A percentile compares a stretch with the other conserved stretches of the same genome.
phyloP scores from a whole-genome alignment of 1,140 invertebrate genomes.

The Lucilia sericata region DNA sequence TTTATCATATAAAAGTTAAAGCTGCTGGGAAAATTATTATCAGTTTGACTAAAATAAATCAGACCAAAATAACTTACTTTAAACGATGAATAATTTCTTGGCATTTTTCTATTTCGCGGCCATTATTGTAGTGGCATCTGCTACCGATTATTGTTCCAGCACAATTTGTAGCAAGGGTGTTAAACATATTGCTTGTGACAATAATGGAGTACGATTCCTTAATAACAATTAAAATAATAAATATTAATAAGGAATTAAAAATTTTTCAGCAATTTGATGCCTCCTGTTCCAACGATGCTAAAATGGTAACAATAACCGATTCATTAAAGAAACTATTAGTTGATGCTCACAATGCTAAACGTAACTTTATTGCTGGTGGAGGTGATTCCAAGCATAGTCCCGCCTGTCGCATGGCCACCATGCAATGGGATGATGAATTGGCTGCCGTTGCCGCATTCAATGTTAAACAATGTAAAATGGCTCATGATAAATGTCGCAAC shows the following conservation, averaged over 20 bases:
- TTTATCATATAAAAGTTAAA: neutral
- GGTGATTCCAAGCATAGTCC: conserved; percentile 48
- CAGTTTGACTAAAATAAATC: neutral
- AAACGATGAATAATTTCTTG: neutral
- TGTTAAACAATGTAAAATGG: conserved; percentile 57
- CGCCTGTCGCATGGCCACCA: conserved; percentile 63
- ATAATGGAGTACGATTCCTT: conserved; percentile 13
- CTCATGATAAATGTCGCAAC: conserved; percentile 60
- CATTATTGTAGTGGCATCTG: neutral
- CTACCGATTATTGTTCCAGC: conserved; percentile 34
- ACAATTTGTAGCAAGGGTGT: neutral
- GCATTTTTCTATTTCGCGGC: neutral
- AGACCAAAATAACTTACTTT: neutral
- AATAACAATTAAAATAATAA: neutral
- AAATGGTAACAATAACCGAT: conserved; percentile 48
- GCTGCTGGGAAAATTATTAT: neutral
- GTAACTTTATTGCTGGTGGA: conserved; percentile 56
- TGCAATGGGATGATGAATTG: conserved; percentile 61
- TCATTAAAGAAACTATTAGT: conserved; percentile 52
- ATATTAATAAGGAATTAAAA: neutral
- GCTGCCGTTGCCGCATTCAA: conserved; percentile 58
- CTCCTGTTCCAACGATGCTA: conserved; percentile 51
- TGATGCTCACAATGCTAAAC: conserved; percentile 52
- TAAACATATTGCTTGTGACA: conserved; percentile 40
- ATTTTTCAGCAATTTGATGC: neutral